Percentiles rank a stretch among this genome's conserved stretches.
Evolutionary conservation across 1,140 invertebrate genomes (phyloP).

Genomic region (Bombus fervidus): DNA sequence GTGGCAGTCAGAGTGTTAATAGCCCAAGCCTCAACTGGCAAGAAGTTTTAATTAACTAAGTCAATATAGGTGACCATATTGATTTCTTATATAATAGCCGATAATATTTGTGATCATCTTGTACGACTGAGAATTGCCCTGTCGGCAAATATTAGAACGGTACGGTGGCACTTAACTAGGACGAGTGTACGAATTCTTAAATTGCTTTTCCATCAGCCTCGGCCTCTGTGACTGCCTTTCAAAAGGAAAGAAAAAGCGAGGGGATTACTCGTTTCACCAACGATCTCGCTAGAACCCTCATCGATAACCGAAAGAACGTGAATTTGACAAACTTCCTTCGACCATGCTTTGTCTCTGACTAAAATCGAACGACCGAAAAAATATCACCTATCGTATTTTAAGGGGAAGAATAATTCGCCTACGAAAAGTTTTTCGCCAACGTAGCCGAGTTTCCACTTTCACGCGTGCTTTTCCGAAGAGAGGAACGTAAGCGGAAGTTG

Average conservation of each 20-base stretch:
- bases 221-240: background rate
- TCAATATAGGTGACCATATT: background rate
- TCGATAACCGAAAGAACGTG: constrained; percentile 2
- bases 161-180: background rate
- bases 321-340: constrained; percentile 49
- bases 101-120: no score
- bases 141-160: background rate
- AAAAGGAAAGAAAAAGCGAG: background rate
- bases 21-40: background rate
- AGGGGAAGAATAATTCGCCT: background rate
- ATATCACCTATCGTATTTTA: background rate
- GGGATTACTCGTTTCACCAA: background rate
- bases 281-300: background rate
- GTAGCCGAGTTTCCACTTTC: background rate
- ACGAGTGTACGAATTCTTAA: background rate
- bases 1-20: no score
- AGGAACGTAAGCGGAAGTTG: constrained; percentile 7
- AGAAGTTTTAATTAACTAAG: background rate
- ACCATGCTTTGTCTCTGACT: constrained; percentile 21
- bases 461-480: background rate
- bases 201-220: background rate
- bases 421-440: constrained; percentile 10
- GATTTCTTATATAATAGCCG: background rate
- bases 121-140: background rate
- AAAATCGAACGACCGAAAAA: background rate